A percentile compares a stretch with the other conserved stretches of the same genome.
Evolutionary conservation across 1,140 invertebrate genomes (phyloP).

Genomic region (Drosophila littoralis): DNA sequence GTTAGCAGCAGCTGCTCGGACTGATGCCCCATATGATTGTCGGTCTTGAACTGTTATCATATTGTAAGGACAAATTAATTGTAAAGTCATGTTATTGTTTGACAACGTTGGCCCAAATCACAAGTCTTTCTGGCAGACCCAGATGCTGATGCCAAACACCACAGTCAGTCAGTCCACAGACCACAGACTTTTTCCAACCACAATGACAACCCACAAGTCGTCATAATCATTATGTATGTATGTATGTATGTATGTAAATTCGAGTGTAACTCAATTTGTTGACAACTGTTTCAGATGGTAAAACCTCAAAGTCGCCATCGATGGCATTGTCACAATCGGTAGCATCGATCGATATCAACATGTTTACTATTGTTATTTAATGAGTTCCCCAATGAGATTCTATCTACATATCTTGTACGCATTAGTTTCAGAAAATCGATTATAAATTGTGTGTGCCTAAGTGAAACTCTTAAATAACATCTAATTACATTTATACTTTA

Average conservation of each 20-base stretch:
- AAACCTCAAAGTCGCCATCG: no score
- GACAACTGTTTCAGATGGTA: slow-evolving; percentile 52
- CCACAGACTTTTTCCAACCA: slow-evolving; percentile 8
- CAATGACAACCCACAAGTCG: slow-evolving; percentile 18
- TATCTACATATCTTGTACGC: no score
- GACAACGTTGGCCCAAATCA: slow-evolving; percentile 56
- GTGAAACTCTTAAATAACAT: no score
- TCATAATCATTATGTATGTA: slow-evolving; percentile 53
- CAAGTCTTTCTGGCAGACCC: slow-evolving; percentile 14
- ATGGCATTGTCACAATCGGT: no score
- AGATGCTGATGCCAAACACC: slow-evolving; percentile 1
- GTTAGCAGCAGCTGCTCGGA: background rate
- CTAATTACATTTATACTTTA: no score
- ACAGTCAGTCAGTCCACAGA: background rate
- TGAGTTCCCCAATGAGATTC: no score
- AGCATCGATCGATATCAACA: no score
- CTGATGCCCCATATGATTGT: slow-evolving; percentile 29
- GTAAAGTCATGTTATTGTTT: slow-evolving; percentile 76
- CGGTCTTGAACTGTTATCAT: slow-evolving; percentile 46
- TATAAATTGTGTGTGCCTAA: no score
- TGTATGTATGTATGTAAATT: slow-evolving; percentile 53
- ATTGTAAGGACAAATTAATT: slow-evolving; percentile 70
- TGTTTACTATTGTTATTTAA: no score
- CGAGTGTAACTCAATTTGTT: slow-evolving; percentile 64
- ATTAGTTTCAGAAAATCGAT: no score